These are phyloP conservation scores for Vidua chalybeata DNA, from an alignment of 2,113 vertebrate genomes.

Conservation along the genomic window DNA sequence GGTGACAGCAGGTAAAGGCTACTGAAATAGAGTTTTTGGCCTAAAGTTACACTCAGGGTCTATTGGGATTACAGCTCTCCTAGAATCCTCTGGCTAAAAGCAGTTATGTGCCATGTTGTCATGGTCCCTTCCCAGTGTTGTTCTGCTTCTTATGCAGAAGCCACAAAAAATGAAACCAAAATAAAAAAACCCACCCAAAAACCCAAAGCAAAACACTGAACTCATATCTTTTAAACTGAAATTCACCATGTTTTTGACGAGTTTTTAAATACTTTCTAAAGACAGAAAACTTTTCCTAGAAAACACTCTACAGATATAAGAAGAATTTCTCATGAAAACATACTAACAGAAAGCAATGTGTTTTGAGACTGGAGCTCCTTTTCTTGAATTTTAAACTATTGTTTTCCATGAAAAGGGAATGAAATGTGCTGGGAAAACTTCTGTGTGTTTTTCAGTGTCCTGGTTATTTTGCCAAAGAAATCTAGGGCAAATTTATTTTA, in stretches of 20 bases:
- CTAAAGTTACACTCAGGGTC: not conserved
- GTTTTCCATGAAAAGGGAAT: not conserved
- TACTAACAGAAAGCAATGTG: not conserved
- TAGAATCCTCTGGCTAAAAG: not conserved
- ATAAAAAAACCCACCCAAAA: not conserved
- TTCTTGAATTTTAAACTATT: not conserved
- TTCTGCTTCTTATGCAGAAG: no score
- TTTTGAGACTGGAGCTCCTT: not conserved
- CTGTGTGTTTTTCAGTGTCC: conserved; percentile 50
- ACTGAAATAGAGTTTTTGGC: not conserved
- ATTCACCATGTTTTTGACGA: not conserved
- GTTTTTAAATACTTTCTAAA: not conserved
- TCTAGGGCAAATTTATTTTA: conserved; percentile 68
- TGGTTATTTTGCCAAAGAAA: conserved; percentile 51
- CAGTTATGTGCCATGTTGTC: not conserved
- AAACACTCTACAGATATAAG: not conserved
- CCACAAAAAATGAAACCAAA: not conserved
- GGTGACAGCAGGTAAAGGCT: not conserved
- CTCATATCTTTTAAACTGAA: not conserved
- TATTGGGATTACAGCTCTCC: not conserved
- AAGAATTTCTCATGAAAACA: not conserved
- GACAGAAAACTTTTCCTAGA: not conserved
- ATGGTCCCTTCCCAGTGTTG: not conserved
- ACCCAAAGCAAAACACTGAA: not conserved
- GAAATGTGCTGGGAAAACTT: conserved; percentile 27